Evolutionary conservation across 2,113 vertebrate genomes (phyloP), one percentile per base, ranked within the genome.

Genomic region (Anolis carolinensis): DNA sequence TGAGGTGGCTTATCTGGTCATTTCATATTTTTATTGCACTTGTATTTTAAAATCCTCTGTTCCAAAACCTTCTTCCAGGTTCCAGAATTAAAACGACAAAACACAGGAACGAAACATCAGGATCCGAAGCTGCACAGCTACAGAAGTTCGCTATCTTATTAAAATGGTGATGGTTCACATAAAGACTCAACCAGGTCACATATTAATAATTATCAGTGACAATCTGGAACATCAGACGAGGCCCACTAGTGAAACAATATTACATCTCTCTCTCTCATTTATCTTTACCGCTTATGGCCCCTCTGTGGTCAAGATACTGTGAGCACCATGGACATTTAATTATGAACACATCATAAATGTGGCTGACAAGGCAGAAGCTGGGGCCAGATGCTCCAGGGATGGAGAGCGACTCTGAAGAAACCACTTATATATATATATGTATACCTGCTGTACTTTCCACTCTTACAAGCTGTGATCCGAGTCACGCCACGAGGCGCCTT

Each of bases 161-260:
- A 95, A 96, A 97, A 95, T 91, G 71, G 93, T 95, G 95, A 95
- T 95, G 90, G 93, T 94, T 95, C 96, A 92, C 90, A 95, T 95
- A 94, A 95, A 96, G 96, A 96, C 95, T 95, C 93, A 94, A 94
- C 96, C 96, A 96, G 96, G 96, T 97, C 96, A 96, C 95, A 96
- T 96, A 97, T 97, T 97, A 96, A 98, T 98, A 97, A 98, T 98
- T 97, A 97, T 97, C 97, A 93, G 95, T 97, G 97, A 97, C 97
- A 96, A 97, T 96, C 96, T 96, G 97, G 96, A 98, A 96, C 97
- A 96, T 97, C 96, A 96, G 95, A 96, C 80, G 88, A 96, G 96
- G 97, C 97, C 97, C 96, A 96, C 96, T 96, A 97, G 97, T 97
- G 96, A 96, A 96, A 96, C 97, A 96, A 97, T 98, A 98, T 97